phyloP scores from a whole-genome alignment of 2,888 invertebrate species.

The Brenthis daphne region DNA sequence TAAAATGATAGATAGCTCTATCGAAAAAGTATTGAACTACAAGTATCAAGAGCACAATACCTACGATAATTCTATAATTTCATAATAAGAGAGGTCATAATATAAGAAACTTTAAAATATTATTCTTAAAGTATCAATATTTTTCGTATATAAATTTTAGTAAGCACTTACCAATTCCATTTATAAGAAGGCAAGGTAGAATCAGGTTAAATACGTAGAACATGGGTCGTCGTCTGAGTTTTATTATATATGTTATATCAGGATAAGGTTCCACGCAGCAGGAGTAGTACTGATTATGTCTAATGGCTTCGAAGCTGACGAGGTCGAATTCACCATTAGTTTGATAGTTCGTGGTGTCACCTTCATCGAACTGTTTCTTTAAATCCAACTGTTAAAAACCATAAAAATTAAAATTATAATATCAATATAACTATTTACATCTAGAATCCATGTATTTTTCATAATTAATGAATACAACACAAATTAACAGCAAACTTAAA shows the following conservation, averaged over 20 bases:
- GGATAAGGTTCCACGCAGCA: slow-evolving; percentile 93
- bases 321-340: slow-evolving; percentile 95
- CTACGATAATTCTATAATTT: no score
- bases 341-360: slow-evolving; percentile 94
- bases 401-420: no score
- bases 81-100: no score
- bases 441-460: no score
- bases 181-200: slow-evolving; percentile 91
- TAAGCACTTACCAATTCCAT: slow-evolving; percentile 87
- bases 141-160: not conserved
- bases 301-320: slow-evolving; percentile 87
- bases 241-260: slow-evolving; percentile 91
- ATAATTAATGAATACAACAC: no score
- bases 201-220: slow-evolving; percentile 94
- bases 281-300: slow-evolving; percentile 88
- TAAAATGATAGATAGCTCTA: no score
- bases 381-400: slow-evolving; percentile 83
- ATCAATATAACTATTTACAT: no score
- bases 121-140: no score
- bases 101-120: no score
- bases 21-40: no score
- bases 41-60: no score
- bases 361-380: slow-evolving; percentile 89
- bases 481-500: no score
- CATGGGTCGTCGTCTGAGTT: slow-evolving; percentile 88